Evolutionary conservation across 2,888 invertebrate genomes (phyloP), one percentile per base, ranked within the genome.

Genomic region (Drosophila meridiana): DNA sequence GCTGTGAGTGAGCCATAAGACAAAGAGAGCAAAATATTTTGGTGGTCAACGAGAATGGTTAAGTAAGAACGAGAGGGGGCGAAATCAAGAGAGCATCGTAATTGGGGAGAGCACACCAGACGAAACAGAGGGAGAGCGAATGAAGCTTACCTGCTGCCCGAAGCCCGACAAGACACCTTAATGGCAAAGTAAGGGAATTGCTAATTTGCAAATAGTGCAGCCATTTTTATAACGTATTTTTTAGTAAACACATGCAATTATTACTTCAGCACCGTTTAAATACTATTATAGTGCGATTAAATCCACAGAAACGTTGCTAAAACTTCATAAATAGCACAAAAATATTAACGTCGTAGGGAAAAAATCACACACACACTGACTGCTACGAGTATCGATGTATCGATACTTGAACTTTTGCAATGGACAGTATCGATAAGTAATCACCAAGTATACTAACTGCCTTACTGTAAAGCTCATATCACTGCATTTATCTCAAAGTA

Each of bases 121-220:
- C 56, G 48, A 7, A 72, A 75, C 62, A 75, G 76, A 68, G 65
- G 61, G 70, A 64, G 71, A 78, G 69, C 43, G 62, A 64, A 43
- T 69, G 58, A 66, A 81, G 71, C 80, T 81, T 80, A 80, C 81
- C 80, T 81, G 82, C 75, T 78, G 73, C 67, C 80, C 81, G 79
- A 73, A 79, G 81, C 79, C 81, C 73, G 79, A 69, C 78, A 80
- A 79, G 73, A 77, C 62, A 76, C 70, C 70, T 74, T 66, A 67
- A 68, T 81, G 52, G 64, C 57, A 71, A 80, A 59, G 53, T 67
- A 65, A 58, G 58, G 59, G 67, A 82, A 76, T 45, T 70, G 58
- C 61, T 70, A 80, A 77, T 76, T 79, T 74, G 68, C 66, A 72
- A 56, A 58, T 43, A 68, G 60, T 47, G 53, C 59, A 74, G 59